Evolutionary conservation across 2,797 vertebrate genomes (phyloP).

Genomic region (Falco columbarius): DNA sequence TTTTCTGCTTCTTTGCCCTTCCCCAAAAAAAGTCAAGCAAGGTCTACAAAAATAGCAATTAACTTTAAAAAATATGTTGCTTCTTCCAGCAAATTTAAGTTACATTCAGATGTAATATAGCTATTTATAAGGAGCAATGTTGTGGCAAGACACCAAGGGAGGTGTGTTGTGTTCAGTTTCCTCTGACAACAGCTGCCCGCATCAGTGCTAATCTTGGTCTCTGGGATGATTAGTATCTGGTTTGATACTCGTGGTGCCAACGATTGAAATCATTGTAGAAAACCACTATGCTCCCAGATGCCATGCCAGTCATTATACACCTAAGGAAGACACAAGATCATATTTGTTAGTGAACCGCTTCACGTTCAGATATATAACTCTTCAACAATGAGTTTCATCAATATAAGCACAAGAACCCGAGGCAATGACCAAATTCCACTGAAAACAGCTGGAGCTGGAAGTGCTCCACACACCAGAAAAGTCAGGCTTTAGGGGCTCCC

Average conservation of each 20-base stretch:
- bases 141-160: constrained; percentile 44
- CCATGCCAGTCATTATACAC: constrained; percentile 97
- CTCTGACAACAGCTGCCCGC: not conserved
- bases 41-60: constrained; percentile 99
- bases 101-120: constrained; percentile 85
- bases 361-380: accelerated
- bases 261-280: constrained; percentile 99
- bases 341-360: not conserved
- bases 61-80: constrained; percentile 95
- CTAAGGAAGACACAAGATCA: constrained; percentile 68
- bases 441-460: not conserved
- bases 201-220: not conserved
- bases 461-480: not conserved
- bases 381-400: not conserved
- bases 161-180: not conserved
- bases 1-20: constrained; percentile 74
- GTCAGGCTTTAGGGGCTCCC: not conserved
- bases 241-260: constrained; percentile 98
- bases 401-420: accelerated
- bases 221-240: constrained; percentile 85
- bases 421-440: accelerated
- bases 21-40: constrained; percentile 86
- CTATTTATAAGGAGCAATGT: constrained; percentile 58
- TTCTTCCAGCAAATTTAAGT: constrained; percentile 82
- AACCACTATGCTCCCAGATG: constrained; percentile 97